A percentile compares a stretch with the other conserved stretches of the same genome.
Conservation (phyloP, 2,113 vertebrate species). For the Arvicanthis niloticus region DNA sequence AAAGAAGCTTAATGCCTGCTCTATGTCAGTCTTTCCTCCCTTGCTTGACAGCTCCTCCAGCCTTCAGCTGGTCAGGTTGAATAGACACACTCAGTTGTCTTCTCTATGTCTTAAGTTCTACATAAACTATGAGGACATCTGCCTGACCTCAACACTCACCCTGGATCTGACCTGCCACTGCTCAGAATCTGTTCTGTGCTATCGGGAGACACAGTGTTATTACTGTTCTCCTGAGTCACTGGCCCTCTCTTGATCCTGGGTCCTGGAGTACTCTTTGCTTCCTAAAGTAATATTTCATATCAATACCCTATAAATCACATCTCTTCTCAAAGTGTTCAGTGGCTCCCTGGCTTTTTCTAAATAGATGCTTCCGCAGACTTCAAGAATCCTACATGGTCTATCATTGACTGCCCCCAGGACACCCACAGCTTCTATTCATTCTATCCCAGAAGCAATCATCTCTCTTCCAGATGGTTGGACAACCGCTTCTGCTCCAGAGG, state of each 20-base stretch:
- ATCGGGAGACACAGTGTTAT: background rate
- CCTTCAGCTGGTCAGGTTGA: background rate
- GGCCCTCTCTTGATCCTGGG: background rate
- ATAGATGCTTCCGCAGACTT: fast-evolving
- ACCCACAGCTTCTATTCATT: background rate
- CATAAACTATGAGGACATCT: background rate
- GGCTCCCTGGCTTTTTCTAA: background rate
- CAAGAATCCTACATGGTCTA: fast-evolving
- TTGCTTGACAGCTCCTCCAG: background rate
- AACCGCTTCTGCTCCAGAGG: background rate
- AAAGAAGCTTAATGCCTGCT: background rate
- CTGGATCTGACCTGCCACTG: background rate
- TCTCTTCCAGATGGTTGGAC: background rate
- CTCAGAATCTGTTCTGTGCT: background rate
- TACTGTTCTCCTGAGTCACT: background rate
- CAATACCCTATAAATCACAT: background rate
- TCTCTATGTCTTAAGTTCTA: background rate
- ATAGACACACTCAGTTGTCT: background rate
- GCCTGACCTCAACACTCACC: background rate
- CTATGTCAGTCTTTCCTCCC: background rate
- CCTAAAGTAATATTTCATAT: background rate
- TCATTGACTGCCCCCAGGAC: background rate
- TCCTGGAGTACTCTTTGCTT: background rate
- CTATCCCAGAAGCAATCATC: no score
- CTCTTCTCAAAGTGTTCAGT: background rate